Evolutionary conservation across 2,113 vertebrate species (phyloP).

Genomic region (Heterotilapia buettikoferi): DNA sequence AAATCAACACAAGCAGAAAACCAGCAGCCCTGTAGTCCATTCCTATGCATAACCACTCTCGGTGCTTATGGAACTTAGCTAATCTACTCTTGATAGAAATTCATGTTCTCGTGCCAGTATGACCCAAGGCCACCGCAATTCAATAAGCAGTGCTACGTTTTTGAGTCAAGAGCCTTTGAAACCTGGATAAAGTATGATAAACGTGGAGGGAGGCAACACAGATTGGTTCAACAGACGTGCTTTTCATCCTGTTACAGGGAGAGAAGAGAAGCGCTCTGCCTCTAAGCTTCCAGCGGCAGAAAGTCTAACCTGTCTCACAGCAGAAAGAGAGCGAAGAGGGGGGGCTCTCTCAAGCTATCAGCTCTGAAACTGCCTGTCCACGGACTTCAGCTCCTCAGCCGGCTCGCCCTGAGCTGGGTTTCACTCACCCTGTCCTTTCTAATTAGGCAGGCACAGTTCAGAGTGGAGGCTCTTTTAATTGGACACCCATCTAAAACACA

Average conservation of each 20-base stretch:
- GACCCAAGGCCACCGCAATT: slow-evolving; percentile 10
- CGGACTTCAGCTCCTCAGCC: slow-evolving; percentile 7
- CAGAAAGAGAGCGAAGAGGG: not conserved
- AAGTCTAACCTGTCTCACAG: slow-evolving; percentile 16
- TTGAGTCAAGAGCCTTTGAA: slow-evolving; percentile 17
- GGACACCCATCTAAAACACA: slow-evolving; percentile 58
- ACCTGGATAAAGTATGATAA: slow-evolving; percentile 39
- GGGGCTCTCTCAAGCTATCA: not conserved
- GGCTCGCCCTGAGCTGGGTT: slow-evolving; percentile 5
- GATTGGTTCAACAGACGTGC: not conserved
- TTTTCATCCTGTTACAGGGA: slow-evolving; percentile 25
- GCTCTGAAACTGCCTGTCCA: slow-evolving; percentile 1
- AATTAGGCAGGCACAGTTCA: slow-evolving; percentile 58
- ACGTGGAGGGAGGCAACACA: slow-evolving; percentile 16
- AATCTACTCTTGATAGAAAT: slow-evolving; percentile 30
- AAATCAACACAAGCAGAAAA: not conserved
- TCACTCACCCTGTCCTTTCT: slow-evolving; percentile 45
- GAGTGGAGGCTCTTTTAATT: slow-evolving; percentile 59
- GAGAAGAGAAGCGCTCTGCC: not conserved
- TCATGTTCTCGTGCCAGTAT: slow-evolving; percentile 12
- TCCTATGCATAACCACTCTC: not conserved
- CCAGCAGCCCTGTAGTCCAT: not conserved
- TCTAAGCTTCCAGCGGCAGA: slow-evolving; percentile 1
- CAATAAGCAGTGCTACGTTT: not conserved
- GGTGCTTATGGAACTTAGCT: not conserved